Conservation (phyloP, 2,888 invertebrate genomes). For the Endotricha flammealis region DNA sequence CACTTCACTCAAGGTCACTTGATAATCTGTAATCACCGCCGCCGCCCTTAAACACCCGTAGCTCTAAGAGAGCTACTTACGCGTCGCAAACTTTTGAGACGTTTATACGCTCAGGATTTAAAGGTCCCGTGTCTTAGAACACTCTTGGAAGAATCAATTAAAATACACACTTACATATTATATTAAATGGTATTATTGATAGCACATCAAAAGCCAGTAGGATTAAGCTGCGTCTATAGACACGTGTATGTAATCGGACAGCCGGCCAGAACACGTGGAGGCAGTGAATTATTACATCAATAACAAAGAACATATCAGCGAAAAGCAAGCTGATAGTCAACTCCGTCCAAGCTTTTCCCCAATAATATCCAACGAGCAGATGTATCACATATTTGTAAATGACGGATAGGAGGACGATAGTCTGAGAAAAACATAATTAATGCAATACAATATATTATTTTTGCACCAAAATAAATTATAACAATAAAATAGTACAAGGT, state of each 20-base stretch:
- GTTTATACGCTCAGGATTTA: too few relatives aligned
- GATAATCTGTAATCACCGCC: too few relatives aligned
- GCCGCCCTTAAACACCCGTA: too few relatives aligned
- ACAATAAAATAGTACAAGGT: too few relatives aligned
- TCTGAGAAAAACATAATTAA: slow-evolving; percentile 28
- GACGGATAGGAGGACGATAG: slow-evolving; percentile 33
- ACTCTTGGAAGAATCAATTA: too few relatives aligned
- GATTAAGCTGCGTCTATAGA: slow-evolving; percentile 37
- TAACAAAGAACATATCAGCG: slow-evolving; percentile 37
- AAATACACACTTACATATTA: slow-evolving; percentile 51
- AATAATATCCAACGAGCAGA: slow-evolving; percentile 46
- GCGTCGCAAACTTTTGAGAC: too few relatives aligned
- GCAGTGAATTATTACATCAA: slow-evolving; percentile 43
- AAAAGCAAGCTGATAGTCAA: slow-evolving; percentile 10
- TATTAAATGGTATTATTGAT: slow-evolving; percentile 37
- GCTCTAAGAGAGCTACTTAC: too few relatives aligned
- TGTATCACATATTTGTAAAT: slow-evolving; percentile 44
- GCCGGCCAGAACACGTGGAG: slow-evolving; percentile 53
- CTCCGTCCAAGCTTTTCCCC: slow-evolving; percentile 13
- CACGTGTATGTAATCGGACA: slow-evolving; percentile 46
- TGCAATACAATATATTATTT: too few relatives aligned
- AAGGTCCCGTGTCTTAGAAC: too few relatives aligned
- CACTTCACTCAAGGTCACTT: too few relatives aligned
- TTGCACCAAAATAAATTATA: too few relatives aligned
- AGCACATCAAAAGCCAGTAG: slow-evolving; percentile 42